A percentile compares a stretch with the other conserved stretches of the same genome.
Conservation (phyloP, 2,888 invertebrate genomes). For the Oligia strigilis region DNA sequence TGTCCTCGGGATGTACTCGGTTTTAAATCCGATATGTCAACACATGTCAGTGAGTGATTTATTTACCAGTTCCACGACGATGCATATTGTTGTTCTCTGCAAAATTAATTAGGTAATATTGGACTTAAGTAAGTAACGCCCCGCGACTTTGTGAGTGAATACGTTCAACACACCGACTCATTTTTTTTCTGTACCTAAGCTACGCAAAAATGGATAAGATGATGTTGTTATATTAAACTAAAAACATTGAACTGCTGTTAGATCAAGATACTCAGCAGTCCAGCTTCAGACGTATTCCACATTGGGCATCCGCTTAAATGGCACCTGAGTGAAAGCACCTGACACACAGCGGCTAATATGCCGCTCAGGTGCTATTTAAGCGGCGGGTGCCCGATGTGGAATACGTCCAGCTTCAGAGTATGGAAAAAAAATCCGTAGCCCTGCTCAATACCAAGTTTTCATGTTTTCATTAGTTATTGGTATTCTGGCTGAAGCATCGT, state of each 20-base stretch:
- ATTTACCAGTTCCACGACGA: neutral
- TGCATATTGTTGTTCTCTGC: neutral
- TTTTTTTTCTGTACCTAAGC: neutral
- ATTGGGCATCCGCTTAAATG: too few species aligned
- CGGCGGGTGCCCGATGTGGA: too few species aligned
- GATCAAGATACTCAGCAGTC: neutral
- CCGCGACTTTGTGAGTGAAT: neutral
- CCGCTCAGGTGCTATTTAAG: too few species aligned
- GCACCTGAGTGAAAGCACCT: too few species aligned
- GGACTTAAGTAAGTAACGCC: neutral
- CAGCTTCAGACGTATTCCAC: too few species aligned
- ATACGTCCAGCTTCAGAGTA: neutral
- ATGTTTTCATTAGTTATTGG: conserved; percentile 1
- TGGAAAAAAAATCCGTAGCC: neutral
- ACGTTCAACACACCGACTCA: neutral
- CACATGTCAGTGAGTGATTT: too few species aligned
- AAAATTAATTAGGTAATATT: neutral
- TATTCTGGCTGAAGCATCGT: neutral
- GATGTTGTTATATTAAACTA: neutral
- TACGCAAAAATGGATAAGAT: neutral
- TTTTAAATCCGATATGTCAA: too few species aligned
- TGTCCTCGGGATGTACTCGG: too few species aligned
- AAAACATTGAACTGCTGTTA: neutral
- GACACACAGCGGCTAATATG: too few species aligned
- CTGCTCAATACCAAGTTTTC: neutral